Evolutionary conservation across 2,888 invertebrate genomes (phyloP), one percentile per base, ranked within the genome.

Genomic region (Chalcosyrphus nemorum): DNA sequence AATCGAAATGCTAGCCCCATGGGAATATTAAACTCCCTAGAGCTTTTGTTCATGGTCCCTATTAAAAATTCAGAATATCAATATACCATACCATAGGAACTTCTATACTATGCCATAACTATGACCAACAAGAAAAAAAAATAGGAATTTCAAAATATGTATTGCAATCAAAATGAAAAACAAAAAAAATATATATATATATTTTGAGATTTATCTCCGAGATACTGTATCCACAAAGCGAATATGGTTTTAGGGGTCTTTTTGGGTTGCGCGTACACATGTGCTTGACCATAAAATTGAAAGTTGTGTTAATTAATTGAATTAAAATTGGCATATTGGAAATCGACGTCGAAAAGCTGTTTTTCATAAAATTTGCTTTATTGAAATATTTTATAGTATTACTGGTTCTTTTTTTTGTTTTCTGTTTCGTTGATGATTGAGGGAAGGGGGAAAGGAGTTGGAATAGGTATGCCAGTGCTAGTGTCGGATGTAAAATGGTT

Each of bases 251-350:
- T 17, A 57, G 38, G 38, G 70, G 57, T 52, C n/a, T 63, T 15
- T 27, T 2, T 4, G 24, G 19, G 15, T 50, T 19, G 59, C 38
- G 41, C 29, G 32, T 45, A 35, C n/a, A n/a, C n/a, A n/a, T 63
- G 19, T 45, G 45, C 11, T 35, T 45, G 74, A 65, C 74, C 65
- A 74, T 74, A 65, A 74, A 74, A 74, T 65, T 74, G 56, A 74
- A 65, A 74, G 65, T 65, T 74, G 63, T 74, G 65, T 74, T 74
- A 74, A 74, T 74, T 74, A 74, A 74, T 65, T 74, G 74, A 74
- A 65, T 74, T 74, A 63, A 65, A 74, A 74, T 74, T 65, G 74
- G 63, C 56, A 65, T 65, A 74, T 74, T 74, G 63, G 65, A 74
- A 54, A 56, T 54, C 63, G 54, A 56, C 45, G 15, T 74, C 65